Evolutionary conservation across 64 coral and sea anemone species (phyloP), one percentile per base, ranked within the genome.

Genomic region (Actinia equina): DNA sequence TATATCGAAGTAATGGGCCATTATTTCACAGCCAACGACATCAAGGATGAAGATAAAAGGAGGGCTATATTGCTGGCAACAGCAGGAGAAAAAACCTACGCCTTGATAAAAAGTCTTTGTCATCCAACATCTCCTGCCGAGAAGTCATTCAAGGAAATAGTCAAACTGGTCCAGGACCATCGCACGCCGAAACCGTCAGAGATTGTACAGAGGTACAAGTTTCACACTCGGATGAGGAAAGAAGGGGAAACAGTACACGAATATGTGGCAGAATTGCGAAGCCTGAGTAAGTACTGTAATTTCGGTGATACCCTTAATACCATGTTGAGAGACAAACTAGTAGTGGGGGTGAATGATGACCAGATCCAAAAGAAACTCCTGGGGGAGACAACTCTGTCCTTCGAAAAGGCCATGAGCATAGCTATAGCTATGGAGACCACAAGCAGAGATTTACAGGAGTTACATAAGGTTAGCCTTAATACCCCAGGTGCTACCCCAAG

Each of bases 371-470:
- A 43, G 62, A 61, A 74, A 57, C 58, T 86, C 61, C 77, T 94
- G 55, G 57, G 83, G 22, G 92, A 94, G 43, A 55, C 51, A 67
- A 81, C 84, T 25, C 79, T 93, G 20, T 89, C 87, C 6, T 88
- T 94, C 77, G 59, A 62, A 62, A 62, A 62, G 59, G 59, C 59
- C 59, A 60, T 85, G 5, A 63, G 86, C 30, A 79, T 94, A 17
- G 88, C 85, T 90, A 14, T n/a, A n/a, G 30, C 84, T 43, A 80
- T 82, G 57, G 76, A 91, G 65, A 49, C 84, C 44, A n/a, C n/a
- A n/a, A n/a, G n/a, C n/a, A n/a, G n/a, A n/a, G n/a, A n/a, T n/a
- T n/a, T n/a, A n/a, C n/a, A n/a, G n/a, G n/a, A n/a, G n/a, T n/a
- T n/a, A n/a, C n/a, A n/a, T n/a, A n/a, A n/a, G n/a, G n/a, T n/a